Evolutionary conservation across 92 coral and sea anemone species (phyloP), one percentile per base, ranked within the genome.

Genomic region (Isaurus tuberculatus): DNA sequence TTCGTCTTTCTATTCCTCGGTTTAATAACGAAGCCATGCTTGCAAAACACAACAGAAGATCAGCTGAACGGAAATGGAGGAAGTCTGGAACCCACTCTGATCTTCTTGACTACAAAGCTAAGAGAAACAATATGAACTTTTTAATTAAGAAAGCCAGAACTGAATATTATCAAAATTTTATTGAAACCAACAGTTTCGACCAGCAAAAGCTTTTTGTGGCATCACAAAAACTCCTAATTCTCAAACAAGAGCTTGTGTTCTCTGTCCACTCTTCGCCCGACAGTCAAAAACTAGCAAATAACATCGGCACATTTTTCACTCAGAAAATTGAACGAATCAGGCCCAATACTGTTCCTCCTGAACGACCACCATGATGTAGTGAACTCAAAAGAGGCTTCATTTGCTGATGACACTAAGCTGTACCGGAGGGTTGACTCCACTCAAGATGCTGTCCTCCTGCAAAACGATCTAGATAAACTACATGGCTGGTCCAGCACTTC

Each of bases 81-180:
- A 31, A 23, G 37, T 80, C 75, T 65, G 14, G 70, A 31, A 19
- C 75, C 70, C 74, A 32, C 25, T n/a, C n/a, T n/a, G n/a, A n/a
- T n/a, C n/a, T n/a, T n/a, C n/a, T n/a, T n/a, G n/a, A n/a, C n/a
- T n/a, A 80, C 67, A 80, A 43, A 65, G 37, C 70, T 40, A 65
- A 80, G 55, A 80, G 46, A 80, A 80, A 65, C 43, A 4, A 80
- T 26, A 42, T 66, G 33, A 80, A 43, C 60, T 80, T 65, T 80
- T 34, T 80, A 43, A 65, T 80, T 61, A 79, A 79, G 5, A 51
- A 51, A 19, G n/a, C 60, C 60, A 51, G 60, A 51, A 51, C 60
- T 51, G 60, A 80, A 80, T 80, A 80, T 80, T 80, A 80, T 80
- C 85, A 42, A 61, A 80, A 80, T 26, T 36, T 37, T 65, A 80